Conservation (phyloP, 1,140 invertebrate species). For the Dreissena polymorpha region DNA sequence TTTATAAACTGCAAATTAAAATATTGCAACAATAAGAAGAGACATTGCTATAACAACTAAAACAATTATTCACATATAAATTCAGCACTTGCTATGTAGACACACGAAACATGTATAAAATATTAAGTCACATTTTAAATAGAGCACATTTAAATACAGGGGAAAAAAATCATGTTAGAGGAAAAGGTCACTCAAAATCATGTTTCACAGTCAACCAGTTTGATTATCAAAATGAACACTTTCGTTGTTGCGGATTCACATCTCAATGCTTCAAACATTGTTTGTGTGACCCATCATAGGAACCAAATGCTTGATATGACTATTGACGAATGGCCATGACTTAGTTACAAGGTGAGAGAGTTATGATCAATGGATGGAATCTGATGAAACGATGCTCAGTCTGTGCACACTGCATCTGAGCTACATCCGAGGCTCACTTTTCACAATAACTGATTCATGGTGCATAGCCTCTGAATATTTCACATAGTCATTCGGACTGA, state of each 20-base stretch:
- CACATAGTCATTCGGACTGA: constrained; percentile 16
- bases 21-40: no score
- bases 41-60: no score
- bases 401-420: not conserved
- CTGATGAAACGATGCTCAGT: not conserved
- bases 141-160: no score
- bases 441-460: constrained; percentile 68
- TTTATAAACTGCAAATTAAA: no score
- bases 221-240: not conserved
- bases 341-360: not conserved
- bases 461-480: constrained; percentile 57
- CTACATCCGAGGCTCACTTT: constrained; percentile 65
- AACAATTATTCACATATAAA: no score
- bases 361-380: constrained; percentile 53
- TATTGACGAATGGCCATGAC: not conserved
- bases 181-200: not conserved
- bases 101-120: no score
- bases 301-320: not conserved
- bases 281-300: not conserved
- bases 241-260: not conserved
- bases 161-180: no score
- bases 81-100: no score
- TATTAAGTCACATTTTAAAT: no score
- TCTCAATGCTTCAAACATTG: not conserved
- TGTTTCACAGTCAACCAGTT: not conserved